Evolutionary conservation across 2,888 invertebrate genomes (phyloP).

Genomic region (Agonum fuliginosum): DNA sequence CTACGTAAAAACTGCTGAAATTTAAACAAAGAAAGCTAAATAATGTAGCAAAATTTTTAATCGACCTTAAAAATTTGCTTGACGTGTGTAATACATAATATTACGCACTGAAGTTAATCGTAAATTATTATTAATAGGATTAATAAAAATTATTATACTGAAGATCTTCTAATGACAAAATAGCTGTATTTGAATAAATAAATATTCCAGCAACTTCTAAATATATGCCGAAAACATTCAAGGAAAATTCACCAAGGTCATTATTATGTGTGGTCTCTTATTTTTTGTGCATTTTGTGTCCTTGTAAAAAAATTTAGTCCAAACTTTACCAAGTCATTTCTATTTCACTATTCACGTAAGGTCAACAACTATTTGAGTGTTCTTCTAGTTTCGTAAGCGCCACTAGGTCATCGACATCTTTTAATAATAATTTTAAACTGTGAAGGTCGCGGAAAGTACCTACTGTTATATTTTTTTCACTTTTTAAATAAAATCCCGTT

Average conservation of each 20-base stretch:
- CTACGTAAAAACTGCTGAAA: no score
- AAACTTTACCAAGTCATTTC: neutral
- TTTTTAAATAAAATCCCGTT: no score
- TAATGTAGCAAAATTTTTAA: no score
- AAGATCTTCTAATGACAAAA: no score
- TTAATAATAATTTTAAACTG: neutral
- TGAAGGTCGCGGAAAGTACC: slow-evolving; percentile 11
- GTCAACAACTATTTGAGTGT: slow-evolving; percentile 27
- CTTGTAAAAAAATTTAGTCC: neutral
- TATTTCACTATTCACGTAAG: slow-evolving; percentile 26
- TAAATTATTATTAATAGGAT: no score
- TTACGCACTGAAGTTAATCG: no score
- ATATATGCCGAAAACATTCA: slow-evolving; percentile 5
- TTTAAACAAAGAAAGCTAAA: no score
- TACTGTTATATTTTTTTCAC: no score
- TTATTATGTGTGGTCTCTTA: neutral
- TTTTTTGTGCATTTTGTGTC: neutral
- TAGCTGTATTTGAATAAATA: neutral
- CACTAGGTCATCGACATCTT: slow-evolving; percentile 37
- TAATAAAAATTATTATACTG: no score
- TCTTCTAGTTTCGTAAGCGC: slow-evolving; percentile 10
- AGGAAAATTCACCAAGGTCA: neutral
- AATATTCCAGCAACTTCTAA: neutral
- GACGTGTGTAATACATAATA: no score
- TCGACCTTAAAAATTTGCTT: no score